Conservation (phyloP, 2,888 invertebrate genomes). For the Dasypolia templi region DNA sequence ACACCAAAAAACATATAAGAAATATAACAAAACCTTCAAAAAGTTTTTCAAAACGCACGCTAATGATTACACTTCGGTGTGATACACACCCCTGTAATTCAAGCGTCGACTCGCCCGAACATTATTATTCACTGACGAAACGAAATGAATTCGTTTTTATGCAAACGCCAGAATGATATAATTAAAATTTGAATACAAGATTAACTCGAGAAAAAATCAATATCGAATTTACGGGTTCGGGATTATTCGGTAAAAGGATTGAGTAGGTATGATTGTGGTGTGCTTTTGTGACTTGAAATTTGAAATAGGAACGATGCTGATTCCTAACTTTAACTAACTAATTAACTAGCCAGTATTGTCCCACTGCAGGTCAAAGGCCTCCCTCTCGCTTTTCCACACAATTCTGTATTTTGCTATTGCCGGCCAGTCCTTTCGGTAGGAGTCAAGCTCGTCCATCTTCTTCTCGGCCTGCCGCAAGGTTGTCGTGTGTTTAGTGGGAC, state of each 20-base stretch:
- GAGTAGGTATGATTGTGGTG: conserved; percentile 2
- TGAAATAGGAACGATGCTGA: too few relatives aligned
- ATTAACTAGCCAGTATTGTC: too few relatives aligned
- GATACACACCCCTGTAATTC: conserved; percentile 75
- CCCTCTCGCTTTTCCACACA: too few relatives aligned
- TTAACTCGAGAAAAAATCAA: conserved; percentile 87
- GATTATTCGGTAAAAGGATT: conserved; percentile 73
- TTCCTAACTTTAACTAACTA: too few relatives aligned
- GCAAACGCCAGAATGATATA: conserved; percentile 89
- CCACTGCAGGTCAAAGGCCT: too few relatives aligned
- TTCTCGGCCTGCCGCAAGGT: too few relatives aligned
- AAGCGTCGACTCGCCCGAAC: conserved; percentile 75
- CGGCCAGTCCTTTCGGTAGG: too few relatives aligned
- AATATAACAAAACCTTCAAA: not conserved
- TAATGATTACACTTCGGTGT: conserved; percentile 77
- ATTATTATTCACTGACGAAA: conserved; percentile 87
- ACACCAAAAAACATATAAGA: too few relatives aligned
- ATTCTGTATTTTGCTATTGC: too few relatives aligned
- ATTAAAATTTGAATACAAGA: conserved; percentile 90
- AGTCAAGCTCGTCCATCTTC: too few relatives aligned
- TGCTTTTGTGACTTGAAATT: conserved; percentile 7
- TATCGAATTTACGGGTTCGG: conserved; percentile 76
- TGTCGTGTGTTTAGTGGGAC: too few relatives aligned
- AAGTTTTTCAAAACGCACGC: not conserved
- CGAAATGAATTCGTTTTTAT: conserved; percentile 89